A percentile compares a stretch with the other conserved stretches of the same genome.
Conservation (phyloP, 2,888 invertebrate species). For the Limnephilus auricula region DNA sequence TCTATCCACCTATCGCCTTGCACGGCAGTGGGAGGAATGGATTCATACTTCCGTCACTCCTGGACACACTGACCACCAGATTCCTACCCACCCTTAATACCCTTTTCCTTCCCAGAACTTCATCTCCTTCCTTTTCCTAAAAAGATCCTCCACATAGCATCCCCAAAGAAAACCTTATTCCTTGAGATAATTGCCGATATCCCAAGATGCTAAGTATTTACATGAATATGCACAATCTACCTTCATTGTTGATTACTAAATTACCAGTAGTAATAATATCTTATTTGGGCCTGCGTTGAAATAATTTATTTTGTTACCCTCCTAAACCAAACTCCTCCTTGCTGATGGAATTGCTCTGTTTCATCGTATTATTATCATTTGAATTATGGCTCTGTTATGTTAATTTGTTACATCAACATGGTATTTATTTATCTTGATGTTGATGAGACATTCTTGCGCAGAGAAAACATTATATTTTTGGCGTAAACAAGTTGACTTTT, state of each 20-base stretch:
- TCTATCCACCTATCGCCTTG: no score
- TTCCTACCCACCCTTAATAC: no score
- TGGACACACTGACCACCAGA: no score
- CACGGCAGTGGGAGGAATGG: no score
- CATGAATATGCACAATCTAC: not conserved
- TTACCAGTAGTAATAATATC: no score
- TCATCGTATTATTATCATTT: not conserved
- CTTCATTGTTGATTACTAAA: not conserved
- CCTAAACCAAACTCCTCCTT: not conserved
- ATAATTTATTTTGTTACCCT: no score
- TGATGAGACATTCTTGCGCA: not conserved
- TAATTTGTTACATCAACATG: not conserved
- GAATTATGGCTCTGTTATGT: not conserved
- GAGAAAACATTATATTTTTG: not conserved
- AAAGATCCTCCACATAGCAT: no score
- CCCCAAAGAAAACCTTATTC: no score
- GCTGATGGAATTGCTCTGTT: not conserved
- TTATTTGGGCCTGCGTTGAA: no score
- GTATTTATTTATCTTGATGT: not conserved
- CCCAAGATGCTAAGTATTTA: not conserved
- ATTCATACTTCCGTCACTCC: no score
- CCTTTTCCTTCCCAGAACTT: no score
- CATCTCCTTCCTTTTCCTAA: no score
- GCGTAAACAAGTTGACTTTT: not conserved
- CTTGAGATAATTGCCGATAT: not conserved